Evolutionary conservation across 2,797 vertebrate species (phyloP).

Genomic region (Distichodus sexfasciatus): DNA sequence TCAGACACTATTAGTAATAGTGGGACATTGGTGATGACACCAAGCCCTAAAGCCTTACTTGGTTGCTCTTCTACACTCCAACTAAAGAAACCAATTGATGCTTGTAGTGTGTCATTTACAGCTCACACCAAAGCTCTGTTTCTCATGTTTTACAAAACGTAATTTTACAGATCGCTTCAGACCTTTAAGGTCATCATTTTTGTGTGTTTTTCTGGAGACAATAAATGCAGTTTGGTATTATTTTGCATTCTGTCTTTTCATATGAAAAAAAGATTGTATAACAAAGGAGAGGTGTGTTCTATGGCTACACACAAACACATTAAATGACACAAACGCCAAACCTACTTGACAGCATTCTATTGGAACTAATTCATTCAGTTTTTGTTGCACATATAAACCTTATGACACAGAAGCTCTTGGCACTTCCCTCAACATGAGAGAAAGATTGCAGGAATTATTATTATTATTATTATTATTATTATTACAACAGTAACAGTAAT

Average conservation of each 20-base stretch:
- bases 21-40: too few relatives aligned
- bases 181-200: background rate
- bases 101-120: background rate
- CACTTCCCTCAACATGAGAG: background rate
- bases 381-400: background rate
- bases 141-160: too few relatives aligned
- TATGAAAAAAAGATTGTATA: background rate
- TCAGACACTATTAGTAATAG: background rate
- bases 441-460: too few relatives aligned
- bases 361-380: background rate
- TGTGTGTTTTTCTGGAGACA: background rate
- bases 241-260: background rate
- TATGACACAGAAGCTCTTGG: background rate
- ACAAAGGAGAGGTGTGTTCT: background rate
- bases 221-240: background rate
- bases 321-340: background rate
- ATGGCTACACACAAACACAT: background rate
- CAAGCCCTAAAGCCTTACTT: too few relatives aligned
- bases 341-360: background rate
- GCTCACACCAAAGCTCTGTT: too few relatives aligned
- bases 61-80: too few relatives aligned
- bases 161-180: background rate
- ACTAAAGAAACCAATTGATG: background rate
- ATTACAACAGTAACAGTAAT: too few relatives aligned
- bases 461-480: too few relatives aligned